phyloP scores from a whole-genome alignment of 1,140 invertebrate genomes.

The Galendromus occidentalis region DNA sequence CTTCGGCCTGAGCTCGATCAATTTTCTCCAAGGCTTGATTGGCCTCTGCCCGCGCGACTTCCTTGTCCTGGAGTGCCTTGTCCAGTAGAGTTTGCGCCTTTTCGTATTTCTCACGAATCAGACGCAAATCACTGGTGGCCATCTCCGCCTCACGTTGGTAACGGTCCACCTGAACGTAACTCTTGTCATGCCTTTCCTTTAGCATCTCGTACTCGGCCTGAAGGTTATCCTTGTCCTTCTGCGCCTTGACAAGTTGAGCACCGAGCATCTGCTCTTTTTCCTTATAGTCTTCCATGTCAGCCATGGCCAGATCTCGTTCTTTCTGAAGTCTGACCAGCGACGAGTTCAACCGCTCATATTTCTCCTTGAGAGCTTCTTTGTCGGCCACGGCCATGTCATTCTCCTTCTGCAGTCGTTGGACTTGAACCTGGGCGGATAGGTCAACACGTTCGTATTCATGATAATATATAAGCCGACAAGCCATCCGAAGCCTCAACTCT shows the following conservation, averaged over 20 bases:
- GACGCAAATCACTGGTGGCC: background rate
- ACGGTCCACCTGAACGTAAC: conserved; percentile 3
- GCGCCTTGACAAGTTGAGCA: conserved; percentile 47
- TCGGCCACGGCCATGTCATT: conserved; percentile 61
- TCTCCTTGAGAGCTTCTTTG: conserved; percentile 55
- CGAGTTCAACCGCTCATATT: conserved; percentile 10
- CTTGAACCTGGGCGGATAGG: conserved; percentile 45
- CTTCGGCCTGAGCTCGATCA: conserved; percentile 64
- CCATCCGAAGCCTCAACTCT: too few species aligned
- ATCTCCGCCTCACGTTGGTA: conserved; percentile 9
- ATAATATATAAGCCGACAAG: too few species aligned
- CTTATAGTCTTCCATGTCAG: conserved; percentile 5
- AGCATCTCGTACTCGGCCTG: conserved; percentile 56
- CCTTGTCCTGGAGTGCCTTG: conserved; percentile 67
- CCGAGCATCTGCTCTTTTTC: conserved; percentile 21
- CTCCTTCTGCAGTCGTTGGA: conserved; percentile 66
- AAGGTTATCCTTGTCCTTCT: conserved; percentile 62
- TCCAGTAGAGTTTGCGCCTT: conserved; percentile 50
- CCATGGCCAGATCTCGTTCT: background rate
- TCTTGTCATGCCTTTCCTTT: conserved; percentile 29
- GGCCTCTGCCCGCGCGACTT: conserved; percentile 64
- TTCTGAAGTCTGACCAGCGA: conserved; percentile 11
- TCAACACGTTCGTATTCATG: too few species aligned
- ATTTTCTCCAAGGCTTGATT: conserved; percentile 80
- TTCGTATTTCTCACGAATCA: conserved; percentile 42